Base-by-base conservation (phyloP, 2,888 invertebrate species). In the Eupeodes luniger region DNA sequence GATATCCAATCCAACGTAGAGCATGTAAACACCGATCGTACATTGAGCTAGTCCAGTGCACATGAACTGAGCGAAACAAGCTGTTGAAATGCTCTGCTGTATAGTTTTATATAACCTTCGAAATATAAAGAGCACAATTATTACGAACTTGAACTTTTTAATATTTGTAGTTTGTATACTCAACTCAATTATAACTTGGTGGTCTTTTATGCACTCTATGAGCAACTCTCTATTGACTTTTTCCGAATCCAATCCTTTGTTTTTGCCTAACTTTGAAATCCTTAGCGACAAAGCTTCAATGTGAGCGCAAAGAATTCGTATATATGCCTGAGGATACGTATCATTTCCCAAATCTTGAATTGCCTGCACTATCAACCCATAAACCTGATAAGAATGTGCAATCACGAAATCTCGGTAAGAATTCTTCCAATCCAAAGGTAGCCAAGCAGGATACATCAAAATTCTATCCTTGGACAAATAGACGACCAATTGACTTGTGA, bases 41-140 rank as follows among this genome's bases (percentile, higher is more conserved):
- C 93, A 93, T 44, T 91, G 89, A 0, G 91, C 81, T 6, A 89
- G 16, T 0, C 91, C 94, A 0, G 95, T 94, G 16, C 94, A 94
- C 5, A 93, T 90, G 79, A 95, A 92, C 90, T 95, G 95, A 55
- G 94, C 93, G 82, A 95, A 94, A 83, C 95, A 94, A 62, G 94
- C 94, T 0, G 92, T 91, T 27, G 95, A 95, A 70, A 94, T 94
- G 0, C 94, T 93, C 19, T 93, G 90, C 85, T 95, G 94, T 64
- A 95, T 93, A 4, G 92, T 91, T 64, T 93, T 90, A 47, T 94
- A 93, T 74, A 94, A 94, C 76, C 95, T 95, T 92, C 11, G 92
- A 47, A 49, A 16, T 5, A 36, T 19, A 9, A 27, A 49, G n/a
- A 9, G 5, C 2, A 59, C 0, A 1, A 5, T 34, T 11, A 55